A percentile compares a stretch with the other conserved stretches of the same genome.
phyloP scores from a whole-genome alignment of 1,140 invertebrate genomes.

The Brachionus asplanchnoidis region DNA sequence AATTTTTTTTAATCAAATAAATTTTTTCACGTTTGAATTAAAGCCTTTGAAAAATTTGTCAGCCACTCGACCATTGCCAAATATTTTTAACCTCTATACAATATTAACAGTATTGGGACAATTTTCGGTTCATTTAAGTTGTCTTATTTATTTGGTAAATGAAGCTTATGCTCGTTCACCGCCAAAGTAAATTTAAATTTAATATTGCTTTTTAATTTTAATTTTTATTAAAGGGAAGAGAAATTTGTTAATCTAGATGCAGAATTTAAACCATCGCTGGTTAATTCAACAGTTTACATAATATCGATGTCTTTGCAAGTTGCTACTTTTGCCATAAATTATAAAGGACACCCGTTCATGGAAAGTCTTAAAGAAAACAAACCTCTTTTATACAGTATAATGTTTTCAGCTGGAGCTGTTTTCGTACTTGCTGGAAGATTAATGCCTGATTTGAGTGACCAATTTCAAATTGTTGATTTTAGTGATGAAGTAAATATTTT shows the following conservation, averaged over 20 bases:
- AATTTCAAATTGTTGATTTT: slow-evolving; percentile 74
- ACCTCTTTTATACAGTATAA: slow-evolving; percentile 79
- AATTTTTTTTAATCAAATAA: background rate
- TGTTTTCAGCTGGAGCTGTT: slow-evolving; percentile 68
- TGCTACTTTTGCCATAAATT: slow-evolving; percentile 96
- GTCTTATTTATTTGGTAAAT: slow-evolving; percentile 78
- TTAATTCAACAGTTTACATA: slow-evolving; percentile 97
- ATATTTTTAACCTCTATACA: slow-evolving; percentile 98
- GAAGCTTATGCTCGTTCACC: slow-evolving; percentile 48
- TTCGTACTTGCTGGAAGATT: slow-evolving; percentile 70
- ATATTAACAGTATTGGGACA: slow-evolving; percentile 88
- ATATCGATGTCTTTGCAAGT: slow-evolving; percentile 94
- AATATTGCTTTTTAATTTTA: background rate
- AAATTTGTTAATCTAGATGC: slow-evolving; percentile 69
- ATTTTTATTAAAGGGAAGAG: slow-evolving; percentile 45
- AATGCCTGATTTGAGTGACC: slow-evolving; percentile 69
- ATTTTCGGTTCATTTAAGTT: slow-evolving; percentile 88
- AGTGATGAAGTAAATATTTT: slow-evolving; percentile 42
- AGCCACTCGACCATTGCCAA: slow-evolving; percentile 86
- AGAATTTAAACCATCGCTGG: slow-evolving; percentile 81
- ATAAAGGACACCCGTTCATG: slow-evolving; percentile 98
- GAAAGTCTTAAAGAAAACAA: slow-evolving; percentile 86
- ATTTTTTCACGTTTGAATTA: slow-evolving; percentile 48
- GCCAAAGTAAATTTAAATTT: background rate
- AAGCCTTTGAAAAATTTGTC: slow-evolving; percentile 88